phyloP scores from a whole-genome alignment of 2,888 invertebrate genomes.

The Leptarthrus brevirostris region DNA sequence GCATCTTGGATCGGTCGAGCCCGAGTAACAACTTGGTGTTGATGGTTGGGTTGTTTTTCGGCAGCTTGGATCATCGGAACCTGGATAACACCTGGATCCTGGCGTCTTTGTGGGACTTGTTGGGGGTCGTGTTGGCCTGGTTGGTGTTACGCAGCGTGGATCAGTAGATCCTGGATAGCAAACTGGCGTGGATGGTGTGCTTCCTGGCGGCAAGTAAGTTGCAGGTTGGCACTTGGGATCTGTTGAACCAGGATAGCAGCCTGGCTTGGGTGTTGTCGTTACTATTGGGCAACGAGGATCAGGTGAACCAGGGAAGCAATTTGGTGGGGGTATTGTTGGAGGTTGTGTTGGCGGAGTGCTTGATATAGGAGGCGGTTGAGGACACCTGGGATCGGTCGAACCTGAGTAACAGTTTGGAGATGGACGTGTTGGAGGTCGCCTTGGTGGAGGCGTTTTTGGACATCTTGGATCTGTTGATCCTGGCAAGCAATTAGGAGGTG shows the following conservation, averaged over 20 bases:
- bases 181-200: slow-evolving; percentile 47
- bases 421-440: slow-evolving; percentile 50
- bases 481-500: slow-evolving; percentile 53
- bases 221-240: slow-evolving; percentile 60
- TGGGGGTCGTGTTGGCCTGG: not conserved
- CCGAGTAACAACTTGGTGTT: slow-evolving; percentile 59
- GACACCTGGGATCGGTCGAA: slow-evolving; percentile 63
- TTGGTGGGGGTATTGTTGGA: slow-evolving; percentile 52
- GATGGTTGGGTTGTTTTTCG: slow-evolving; percentile 57
- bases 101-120: not conserved
- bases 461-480: slow-evolving; percentile 17
- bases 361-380: slow-evolving; percentile 41
- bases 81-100: slow-evolving; percentile 57
- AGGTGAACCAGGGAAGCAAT: slow-evolving; percentile 61
- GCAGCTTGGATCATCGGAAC: slow-evolving; percentile 59
- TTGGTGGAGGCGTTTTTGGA: slow-evolving; percentile 49
- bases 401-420: slow-evolving; percentile 58
- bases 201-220: slow-evolving; percentile 20
- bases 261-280: slow-evolving; percentile 49
- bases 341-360: slow-evolving; percentile 20
- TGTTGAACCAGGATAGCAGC: slow-evolving; percentile 61
- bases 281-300: slow-evolving; percentile 60
- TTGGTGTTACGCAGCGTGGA: slow-evolving; percentile 58
- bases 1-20: slow-evolving; percentile 58
- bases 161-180: slow-evolving; percentile 59